Base-by-base conservation (phyloP, 2,888 invertebrate genomes). In the Tenthredo notha region DNA sequence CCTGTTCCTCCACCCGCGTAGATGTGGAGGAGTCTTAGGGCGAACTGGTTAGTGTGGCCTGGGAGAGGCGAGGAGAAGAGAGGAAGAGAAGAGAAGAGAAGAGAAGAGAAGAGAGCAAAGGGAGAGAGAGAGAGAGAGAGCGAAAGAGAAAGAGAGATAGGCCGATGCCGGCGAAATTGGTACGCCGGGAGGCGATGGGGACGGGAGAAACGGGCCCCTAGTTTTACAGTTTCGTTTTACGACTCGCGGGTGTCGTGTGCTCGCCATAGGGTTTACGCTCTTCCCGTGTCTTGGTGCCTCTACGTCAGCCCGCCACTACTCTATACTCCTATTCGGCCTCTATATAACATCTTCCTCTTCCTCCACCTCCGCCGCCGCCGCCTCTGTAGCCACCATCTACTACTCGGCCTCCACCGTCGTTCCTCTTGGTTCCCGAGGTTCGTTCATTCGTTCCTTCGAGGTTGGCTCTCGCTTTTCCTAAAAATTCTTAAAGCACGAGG, bases 201-300 rank as follows among this genome's bases (percentile, higher is more conserved):
- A n/a, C 40, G 54, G 67, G 70, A 40, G 25, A 67, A 67, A 83
- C 83, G 83, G 83, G 83, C 83, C 85, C 86, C 86, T 87, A 88
- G 88, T 91, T 92, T 92, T 91, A 91, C 90, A 91, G 91, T 91
- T 89, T 90, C 88, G 88, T 90, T 92, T 92, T 92, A 92, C 90
- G 92, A 92, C 91, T 90, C 89, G 89, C 89, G 89, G 90, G 88
- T 91, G 91, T 91, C 90, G 89, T 90, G 90, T 87, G 90, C 89
- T 91, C 91, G 88, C 89, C 90, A 91, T 92, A 89, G 89, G 90
- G 89, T 90, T 84, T 83, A 83, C 85, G 72, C 74, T 74, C 47
- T 75, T 72, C 85, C 58, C 37, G 67, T 67, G 83, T 54, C 74
- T 84, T 58, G 84, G 75, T 72, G 85, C 61, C 80, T 78, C 70